Base-by-base conservation (phyloP, 2,113 vertebrate species). In the Corapipo altera region DNA sequence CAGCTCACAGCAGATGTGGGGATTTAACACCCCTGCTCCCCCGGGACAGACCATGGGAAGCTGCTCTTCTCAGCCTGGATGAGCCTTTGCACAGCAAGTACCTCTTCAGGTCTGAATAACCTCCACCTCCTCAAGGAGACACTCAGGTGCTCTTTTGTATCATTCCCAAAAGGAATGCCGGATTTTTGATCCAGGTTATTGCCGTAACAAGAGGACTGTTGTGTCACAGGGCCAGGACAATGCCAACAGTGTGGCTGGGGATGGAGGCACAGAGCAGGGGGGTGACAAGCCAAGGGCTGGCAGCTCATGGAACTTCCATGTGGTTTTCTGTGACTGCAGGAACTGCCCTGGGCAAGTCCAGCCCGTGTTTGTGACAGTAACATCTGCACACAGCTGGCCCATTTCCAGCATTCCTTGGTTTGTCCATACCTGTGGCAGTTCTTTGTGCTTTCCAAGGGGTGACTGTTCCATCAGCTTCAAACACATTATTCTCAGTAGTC, bases 1-100 rank as follows among this genome's bases (percentile, higher is more conserved):
- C 92, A 58, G 11, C 61, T 88, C 95, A 28, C 96, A 97, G 96
- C 91, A 92, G 93, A 94, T 94, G 93, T 83, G 94, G 41, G 95
- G 80, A 20, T 74, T 44, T 64, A 78, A 87, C 89, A 86, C 86
- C 77, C 57, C 24, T 81, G 65, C 15, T 14, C 65, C 61, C 66
- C 57, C 77, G 77, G 77, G 27, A 52, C 22, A n/a, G 49, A 5
- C 24, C 20, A 55, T 66, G 80, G 82, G 86, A 94, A 78, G 83
- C 81, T 93, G 87, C 85, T 80, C 20, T 27, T 55, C 72, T 54
- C 89, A 90, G 78, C 91, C 77, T 49, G 18, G 2, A 66, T 11
- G 22, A 82, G 49, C 35, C 46, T 51, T 43, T 5, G 3, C 12
- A 2, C 52, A 35, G 32, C 66, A 95, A 64, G 73, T 27, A 37